Evolutionary conservation across 1,140 invertebrate genomes (phyloP).

Genomic region (Cotesia typhae): DNA sequence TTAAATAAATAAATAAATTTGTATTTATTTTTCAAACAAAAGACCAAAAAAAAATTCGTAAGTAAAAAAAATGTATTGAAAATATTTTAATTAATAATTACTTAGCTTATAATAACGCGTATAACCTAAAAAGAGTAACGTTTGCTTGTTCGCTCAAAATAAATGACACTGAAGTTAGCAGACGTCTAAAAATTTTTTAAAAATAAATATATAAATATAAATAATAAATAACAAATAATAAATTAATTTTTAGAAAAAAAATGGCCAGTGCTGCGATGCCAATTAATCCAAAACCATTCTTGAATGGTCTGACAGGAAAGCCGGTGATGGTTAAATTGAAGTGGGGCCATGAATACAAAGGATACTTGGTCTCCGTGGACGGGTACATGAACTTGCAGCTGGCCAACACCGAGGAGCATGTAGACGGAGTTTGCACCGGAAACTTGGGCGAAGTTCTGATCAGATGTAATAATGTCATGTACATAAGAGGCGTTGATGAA

Average conservation of each 20-base stretch:
- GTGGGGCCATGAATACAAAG: constrained; percentile 99
- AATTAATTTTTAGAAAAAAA: constrained; percentile 38
- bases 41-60: too few species aligned
- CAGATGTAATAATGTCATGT: constrained; percentile 98
- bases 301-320: constrained; percentile 98
- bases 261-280: constrained; percentile 88
- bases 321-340: constrained; percentile 97
- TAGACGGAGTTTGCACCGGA: constrained; percentile 90
- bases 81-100: too few species aligned
- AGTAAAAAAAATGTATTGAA: too few species aligned
- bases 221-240: neutral
- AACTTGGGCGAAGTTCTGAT: constrained; percentile 97
- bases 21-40: too few species aligned
- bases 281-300: constrained; percentile 98
- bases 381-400: constrained; percentile 99
- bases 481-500: constrained; percentile 95
- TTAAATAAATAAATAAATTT: too few species aligned
- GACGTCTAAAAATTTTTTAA: neutral
- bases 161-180: neutral
- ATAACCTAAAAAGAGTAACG: constrained; percentile 7
- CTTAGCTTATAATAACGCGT: neutral
- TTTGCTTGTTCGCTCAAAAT: neutral
- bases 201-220: neutral
- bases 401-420: constrained; percentile 98
- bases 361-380: constrained; percentile 96